Percentiles rank a stretch among this genome's conserved stretches.
Conservation (phyloP, 2,888 invertebrate genomes). For the Heteropelma amictum region DNA sequence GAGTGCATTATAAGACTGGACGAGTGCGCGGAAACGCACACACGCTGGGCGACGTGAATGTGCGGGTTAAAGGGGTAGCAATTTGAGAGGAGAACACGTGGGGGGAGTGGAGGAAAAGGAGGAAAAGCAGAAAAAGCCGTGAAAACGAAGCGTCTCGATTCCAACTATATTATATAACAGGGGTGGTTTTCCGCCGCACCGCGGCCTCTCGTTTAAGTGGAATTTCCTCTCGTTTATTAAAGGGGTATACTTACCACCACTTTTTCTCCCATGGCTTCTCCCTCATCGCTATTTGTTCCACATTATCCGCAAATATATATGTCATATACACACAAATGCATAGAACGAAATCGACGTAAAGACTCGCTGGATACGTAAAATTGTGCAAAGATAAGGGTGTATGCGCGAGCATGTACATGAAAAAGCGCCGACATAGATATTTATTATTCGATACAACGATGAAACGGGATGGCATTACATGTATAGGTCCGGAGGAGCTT, state of each 20-base stretch:
- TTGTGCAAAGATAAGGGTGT: slow-evolving; percentile 12
- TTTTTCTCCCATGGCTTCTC: slow-evolving; percentile 55
- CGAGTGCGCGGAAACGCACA: slow-evolving; percentile 16
- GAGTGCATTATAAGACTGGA: too few relatives aligned
- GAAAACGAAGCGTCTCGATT: not conserved
- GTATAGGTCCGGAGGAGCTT: slow-evolving; percentile 1
- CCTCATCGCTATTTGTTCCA: slow-evolving; percentile 21
- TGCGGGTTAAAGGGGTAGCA: slow-evolving; percentile 2
- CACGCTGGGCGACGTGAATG: not conserved
- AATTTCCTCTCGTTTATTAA: slow-evolving; percentile 42
- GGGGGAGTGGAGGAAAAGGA: slow-evolving; percentile 1
- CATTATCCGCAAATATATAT: slow-evolving; percentile 2
- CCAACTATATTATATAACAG: slow-evolving; percentile 14
- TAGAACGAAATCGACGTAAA: too few relatives aligned
- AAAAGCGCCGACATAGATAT: slow-evolving; percentile 19
- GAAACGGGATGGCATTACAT: slow-evolving; percentile 11
- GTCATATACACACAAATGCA: slow-evolving; percentile 20
- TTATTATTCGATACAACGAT: slow-evolving; percentile 30
- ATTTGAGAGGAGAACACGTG: not conserved
- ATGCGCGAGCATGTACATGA: slow-evolving; percentile 9
- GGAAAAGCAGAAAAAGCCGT: not conserved
- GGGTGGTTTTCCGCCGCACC: slow-evolving; percentile 34
- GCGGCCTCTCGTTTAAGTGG: slow-evolving; percentile 41
- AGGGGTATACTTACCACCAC: slow-evolving; percentile 60
- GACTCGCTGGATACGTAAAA: not conserved